Percentiles rank a stretch among this genome's conserved stretches.
phyloP scores from a whole-genome alignment of 2,113 vertebrate species.

The Acanthisitta chloris region DNA sequence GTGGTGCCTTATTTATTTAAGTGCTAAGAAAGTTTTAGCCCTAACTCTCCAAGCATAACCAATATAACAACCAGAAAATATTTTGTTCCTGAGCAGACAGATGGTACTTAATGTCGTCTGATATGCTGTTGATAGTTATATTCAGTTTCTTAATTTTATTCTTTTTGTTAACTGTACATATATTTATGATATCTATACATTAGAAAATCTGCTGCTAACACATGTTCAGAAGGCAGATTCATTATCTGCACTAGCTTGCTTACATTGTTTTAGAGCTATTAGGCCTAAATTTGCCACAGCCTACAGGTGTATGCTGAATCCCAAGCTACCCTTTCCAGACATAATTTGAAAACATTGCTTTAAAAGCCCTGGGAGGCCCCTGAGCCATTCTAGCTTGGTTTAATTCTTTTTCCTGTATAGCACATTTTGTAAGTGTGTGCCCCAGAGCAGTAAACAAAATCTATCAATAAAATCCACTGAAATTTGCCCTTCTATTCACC shows the following conservation, averaged over 20 bases:
- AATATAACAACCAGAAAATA: background rate
- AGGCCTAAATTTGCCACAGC: background rate
- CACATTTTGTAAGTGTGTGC: background rate
- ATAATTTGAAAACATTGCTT: constrained; percentile 52
- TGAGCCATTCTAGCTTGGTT: constrained; percentile 16
- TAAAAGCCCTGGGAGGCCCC: constrained; percentile 41
- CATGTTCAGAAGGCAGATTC: background rate
- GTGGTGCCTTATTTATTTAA: background rate
- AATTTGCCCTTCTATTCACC: constrained; percentile 53
- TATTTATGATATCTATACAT: background rate
- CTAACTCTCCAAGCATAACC: background rate
- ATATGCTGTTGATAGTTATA: background rate
- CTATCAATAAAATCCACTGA: constrained; percentile 44
- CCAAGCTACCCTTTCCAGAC: background rate
- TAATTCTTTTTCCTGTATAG: constrained; percentile 6
- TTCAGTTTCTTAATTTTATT: background rate
- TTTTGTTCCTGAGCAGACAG: background rate
- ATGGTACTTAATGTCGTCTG: background rate
- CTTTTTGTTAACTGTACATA: background rate
- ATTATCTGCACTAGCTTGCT: background rate
- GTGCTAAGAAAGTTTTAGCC: background rate
- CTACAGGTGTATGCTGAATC: constrained; percentile 8
- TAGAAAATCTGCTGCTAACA: background rate
- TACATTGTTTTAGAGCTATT: background rate
- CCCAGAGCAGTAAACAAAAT: constrained; percentile 36